A percentile compares a stretch with the other conserved stretches of the same genome.
These are phyloP conservation scores for Sebastiscus tertius DNA, from an alignment of 2,797 vertebrate species.

Conservation along the genomic window DNA sequence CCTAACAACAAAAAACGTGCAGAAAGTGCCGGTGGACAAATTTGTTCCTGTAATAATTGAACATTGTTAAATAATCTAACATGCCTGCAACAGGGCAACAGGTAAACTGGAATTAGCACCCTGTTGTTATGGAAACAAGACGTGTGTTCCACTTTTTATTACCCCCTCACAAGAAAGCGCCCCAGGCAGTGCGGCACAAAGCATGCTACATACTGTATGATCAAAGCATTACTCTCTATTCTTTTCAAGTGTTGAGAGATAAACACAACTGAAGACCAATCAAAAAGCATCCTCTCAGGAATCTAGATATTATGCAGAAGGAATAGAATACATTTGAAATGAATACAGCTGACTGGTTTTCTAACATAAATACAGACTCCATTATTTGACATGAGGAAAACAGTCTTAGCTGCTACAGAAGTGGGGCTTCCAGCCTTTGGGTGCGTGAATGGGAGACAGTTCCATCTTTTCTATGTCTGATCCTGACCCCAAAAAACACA, in stretches of 20 bases:
- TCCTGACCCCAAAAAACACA: not conserved
- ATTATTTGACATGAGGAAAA: not conserved
- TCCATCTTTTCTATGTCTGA: not conserved
- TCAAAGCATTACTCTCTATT: not conserved
- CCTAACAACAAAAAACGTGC: not conserved
- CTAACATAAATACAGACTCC: not conserved
- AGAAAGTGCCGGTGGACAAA: not conserved
- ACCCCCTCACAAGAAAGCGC: slow-evolving; percentile 13
- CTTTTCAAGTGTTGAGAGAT: not conserved
- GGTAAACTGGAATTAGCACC: slow-evolving; percentile 39
- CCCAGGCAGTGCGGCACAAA: not conserved
- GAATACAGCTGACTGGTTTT: not conserved
- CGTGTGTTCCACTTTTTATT: slow-evolving; percentile 21
- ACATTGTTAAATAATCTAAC: slow-evolving; percentile 30
- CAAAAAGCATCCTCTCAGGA: not conserved
- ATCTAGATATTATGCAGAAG: not conserved
- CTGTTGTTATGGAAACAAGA: slow-evolving; percentile 58
- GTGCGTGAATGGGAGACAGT: not conserved
- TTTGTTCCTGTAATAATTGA: slow-evolving; percentile 25
- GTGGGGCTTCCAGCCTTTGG: not conserved
- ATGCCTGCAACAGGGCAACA: slow-evolving; percentile 26
- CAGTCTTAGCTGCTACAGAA: not conserved
- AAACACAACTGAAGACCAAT: not conserved
- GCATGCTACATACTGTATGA: not conserved
- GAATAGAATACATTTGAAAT: not conserved